Base-by-base conservation (phyloP, 2,888 invertebrate species). In the Sarcophaga carnaria region DNA sequence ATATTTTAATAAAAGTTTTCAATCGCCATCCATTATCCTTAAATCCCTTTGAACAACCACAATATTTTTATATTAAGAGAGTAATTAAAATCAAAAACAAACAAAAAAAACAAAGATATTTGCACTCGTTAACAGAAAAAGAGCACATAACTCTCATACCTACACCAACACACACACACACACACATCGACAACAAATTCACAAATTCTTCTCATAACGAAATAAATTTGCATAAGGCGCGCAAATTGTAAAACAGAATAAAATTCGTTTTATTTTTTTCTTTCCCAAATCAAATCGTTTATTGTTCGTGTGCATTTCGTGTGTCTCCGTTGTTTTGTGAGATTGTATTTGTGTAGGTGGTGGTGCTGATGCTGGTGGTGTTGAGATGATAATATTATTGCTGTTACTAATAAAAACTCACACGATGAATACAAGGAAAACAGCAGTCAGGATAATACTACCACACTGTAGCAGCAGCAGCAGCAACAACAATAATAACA, bases 231-330 rank as follows among this genome's bases (percentile, higher is more conserved):
- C 83, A 87, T 81, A 87, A 84, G 87, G 87, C 87, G 87, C 87
- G 87, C 87, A 87, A 87, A 84, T 84, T 84, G 75, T 72, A 69
- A 82, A 87, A 66, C 87, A 22, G 72, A 87, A 84, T 76, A 84
- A 62, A 37, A 72, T n/a, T 25, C 27, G 11, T 22, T 62, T 11
- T 64, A 17, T 45, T 22, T 62, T 22, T 63, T 49, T 82, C 64
- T 20, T 71, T 79, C 80, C 75, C 75, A 90, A 54, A 54, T 54
- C 54, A 54, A 54, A 89, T 89, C 91, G 90, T 90, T 91, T 76
- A 88, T 88, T 88, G 86, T 88, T 86, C 87, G 86, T 84, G 86
- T 88, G 76, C 88, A 85, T 72, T 88, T 84, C 87, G 79, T 85
- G 81, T 74, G 59, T 70, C 78, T 47, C 49, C 75, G 62, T 77